Base-by-base conservation (phyloP, 1,140 invertebrate genomes). In the Oppia nitens region DNA sequence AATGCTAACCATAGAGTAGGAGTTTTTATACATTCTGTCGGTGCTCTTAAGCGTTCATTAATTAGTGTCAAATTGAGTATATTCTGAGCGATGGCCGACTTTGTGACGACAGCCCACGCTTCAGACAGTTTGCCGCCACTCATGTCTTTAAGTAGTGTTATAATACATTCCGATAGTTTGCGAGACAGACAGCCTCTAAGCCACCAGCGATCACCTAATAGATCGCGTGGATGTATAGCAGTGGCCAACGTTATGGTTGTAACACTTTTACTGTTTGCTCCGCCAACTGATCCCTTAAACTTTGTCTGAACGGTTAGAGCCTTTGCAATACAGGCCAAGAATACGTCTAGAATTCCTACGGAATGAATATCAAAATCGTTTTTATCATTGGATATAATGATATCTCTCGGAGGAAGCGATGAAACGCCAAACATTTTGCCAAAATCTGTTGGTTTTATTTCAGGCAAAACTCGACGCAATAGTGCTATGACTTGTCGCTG, bases 1-100 rank as follows among this genome's bases (percentile, higher is more conserved):
- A 98, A 72, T 0, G 91, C 84, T 51, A 96, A 69, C 94, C 94
- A 98, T 9, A 95, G 72, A n/a, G 84, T 83, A 2, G 89, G 83
- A 51, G 82, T 83, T 64, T 79, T 78, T 32, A 93, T 76, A 71
- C 89, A 94, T 57, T 81, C 77, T 32, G 77, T 72, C 0, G 87
- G 84, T 23, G 75, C 74, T 59, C 89, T 77, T 54, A 82, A 79
- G 45, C 75, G 74, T 64, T 91, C 87, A 60, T 80, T 78, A 23
- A 95, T 69, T 64, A 83, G 81, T 0, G 89, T 91, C 14, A 97
- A 72, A 68, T 85, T 83, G 27, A 91, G 68, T 62, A 95, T 87
- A 63, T 86, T 87, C 65, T 90, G 85, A 0, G 90, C 88, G 29
- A 97, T 83, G n/a, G 88, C 85, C 47, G 82, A 80, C 71, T 93